A percentile compares a stretch with the other conserved stretches of the same genome.
phyloP scores from a whole-genome alignment of 2,113 vertebrate genomes.

The Thamnaconus septentrionalis region DNA sequence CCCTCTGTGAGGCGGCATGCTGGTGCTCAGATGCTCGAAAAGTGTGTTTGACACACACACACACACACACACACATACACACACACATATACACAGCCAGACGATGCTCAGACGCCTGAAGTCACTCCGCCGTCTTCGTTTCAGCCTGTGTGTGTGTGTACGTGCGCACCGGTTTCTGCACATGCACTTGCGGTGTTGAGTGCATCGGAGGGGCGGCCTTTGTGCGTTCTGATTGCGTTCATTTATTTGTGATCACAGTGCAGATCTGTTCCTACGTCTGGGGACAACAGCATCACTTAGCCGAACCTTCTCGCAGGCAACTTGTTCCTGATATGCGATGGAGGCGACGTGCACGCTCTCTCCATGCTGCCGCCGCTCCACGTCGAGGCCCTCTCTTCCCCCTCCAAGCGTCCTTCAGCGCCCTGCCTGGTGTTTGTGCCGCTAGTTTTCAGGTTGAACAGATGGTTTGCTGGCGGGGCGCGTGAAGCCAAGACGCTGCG shows the following conservation, averaged over 20 bases:
- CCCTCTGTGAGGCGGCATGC: constrained; percentile 38
- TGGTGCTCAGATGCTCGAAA: constrained; percentile 52
- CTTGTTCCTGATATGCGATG: constrained; percentile 11
- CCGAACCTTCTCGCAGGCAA: constrained; percentile 29
- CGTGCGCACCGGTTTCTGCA: not conserved
- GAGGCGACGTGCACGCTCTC: constrained; percentile 3
- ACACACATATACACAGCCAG: constrained; percentile 25
- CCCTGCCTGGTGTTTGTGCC: too few relatives aligned
- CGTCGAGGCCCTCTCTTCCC: too few relatives aligned
- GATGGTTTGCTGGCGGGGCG: constrained; percentile 5
- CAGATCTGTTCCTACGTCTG: constrained; percentile 17
- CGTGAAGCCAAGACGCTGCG: constrained; percentile 3
- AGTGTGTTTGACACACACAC: constrained; percentile 40
- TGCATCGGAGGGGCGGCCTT: constrained; percentile 13
- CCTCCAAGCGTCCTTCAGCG: too few relatives aligned
- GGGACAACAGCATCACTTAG: constrained; percentile 35
- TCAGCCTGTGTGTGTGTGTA: constrained; percentile 28
- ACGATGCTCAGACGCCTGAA: constrained; percentile 21
- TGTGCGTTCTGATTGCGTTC: constrained; percentile 10
- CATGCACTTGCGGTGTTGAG: not conserved
- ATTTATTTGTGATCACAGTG: constrained; percentile 36
- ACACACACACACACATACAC: constrained; percentile 15
- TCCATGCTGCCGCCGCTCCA: too few relatives aligned
- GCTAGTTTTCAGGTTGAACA: constrained; percentile 6
- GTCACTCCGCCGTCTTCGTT: constrained; percentile 13